Base-by-base conservation (phyloP, 2,888 invertebrate genomes). In the Crocallis elinguaria region DNA sequence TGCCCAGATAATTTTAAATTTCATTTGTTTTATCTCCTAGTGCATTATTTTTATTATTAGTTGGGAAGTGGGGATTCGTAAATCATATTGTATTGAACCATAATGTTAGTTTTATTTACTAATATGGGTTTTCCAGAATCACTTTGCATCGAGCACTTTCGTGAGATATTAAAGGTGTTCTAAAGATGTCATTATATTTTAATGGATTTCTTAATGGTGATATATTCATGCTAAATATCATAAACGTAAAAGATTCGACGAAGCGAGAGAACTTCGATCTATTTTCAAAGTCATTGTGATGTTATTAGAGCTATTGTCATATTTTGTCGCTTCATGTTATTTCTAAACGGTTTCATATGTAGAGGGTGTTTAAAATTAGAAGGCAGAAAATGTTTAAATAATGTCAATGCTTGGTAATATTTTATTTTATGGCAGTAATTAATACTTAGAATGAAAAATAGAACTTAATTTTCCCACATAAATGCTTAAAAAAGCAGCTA, bases 241-340 rank as follows among this genome's bases (percentile, higher is more conserved):
- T 64, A 56, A 58, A 68, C 49, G 66, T 58, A 84, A 85, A 82
- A 73, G 79, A 79, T 79, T 79, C 80, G 60, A 32, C 63, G 74
- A 70, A 72, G 81, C 83, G 82, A 68, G 61, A 75, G 67, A 75
- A 75, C 69, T 67, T 60, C 59, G 56, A 74, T 72, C 74, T 64
- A 70, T 74, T 77, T 73, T 74, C 70, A 60, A 73, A 73, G 70
- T 77, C 81, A 79, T 80, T 74, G n/a, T n/a, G 76, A 80, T 79
- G 74, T 74, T 83, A 84, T 84, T 83, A 79, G 71, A 57, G 63
- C 72, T 66, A 76, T 86, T 88, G 82, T 86, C 71, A 64, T 69
- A 67, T 75, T 71, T 73, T 78, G 68, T 72, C 65, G 77, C 69
- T 76, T 72, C 69, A 74, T 72, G 73, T 77, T 72, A 71, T 67